Conservation (phyloP, 2,888 invertebrate species). For the Tetramorium bicarinatum region DNA sequence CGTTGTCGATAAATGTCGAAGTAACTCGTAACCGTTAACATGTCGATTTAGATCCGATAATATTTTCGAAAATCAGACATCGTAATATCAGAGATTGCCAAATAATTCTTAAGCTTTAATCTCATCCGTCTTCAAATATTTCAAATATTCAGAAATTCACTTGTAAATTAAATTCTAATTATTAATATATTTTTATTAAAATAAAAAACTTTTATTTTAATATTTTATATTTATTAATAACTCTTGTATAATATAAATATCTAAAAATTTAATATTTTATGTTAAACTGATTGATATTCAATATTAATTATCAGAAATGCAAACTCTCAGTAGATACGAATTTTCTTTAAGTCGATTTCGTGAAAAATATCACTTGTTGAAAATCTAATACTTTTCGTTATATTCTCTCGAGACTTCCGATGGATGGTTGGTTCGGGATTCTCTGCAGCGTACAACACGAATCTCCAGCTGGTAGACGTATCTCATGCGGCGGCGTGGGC, state of each 20-base stretch:
- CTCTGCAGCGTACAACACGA: not conserved
- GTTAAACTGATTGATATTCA: not conserved
- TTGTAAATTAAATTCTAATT: not conserved
- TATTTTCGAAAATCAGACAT: conserved; percentile 14
- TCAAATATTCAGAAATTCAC: not conserved
- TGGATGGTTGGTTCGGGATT: not conserved
- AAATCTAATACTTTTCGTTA: not conserved
- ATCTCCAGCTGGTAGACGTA: conserved; percentile 23
- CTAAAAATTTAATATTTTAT: not conserved
- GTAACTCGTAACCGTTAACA: not conserved
- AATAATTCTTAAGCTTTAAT: not conserved
- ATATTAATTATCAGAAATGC: not conserved
- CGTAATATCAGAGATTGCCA: not conserved
- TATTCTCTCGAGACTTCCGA: not conserved
- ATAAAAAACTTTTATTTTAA: not conserved
- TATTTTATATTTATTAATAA: not conserved
- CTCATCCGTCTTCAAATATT: not conserved
- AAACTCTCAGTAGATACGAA: not conserved
- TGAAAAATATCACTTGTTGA: not conserved
- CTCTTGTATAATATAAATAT: not conserved
- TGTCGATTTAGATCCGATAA: not conserved
- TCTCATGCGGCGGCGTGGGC: conserved; percentile 33
- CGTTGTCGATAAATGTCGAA: conserved; percentile 1
- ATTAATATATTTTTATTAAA: not conserved
- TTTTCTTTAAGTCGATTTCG: not conserved